Evolutionary conservation across 2,113 vertebrate species (phyloP), one percentile per base, ranked within the genome.

Genomic region (Zosterops lateralis): DNA sequence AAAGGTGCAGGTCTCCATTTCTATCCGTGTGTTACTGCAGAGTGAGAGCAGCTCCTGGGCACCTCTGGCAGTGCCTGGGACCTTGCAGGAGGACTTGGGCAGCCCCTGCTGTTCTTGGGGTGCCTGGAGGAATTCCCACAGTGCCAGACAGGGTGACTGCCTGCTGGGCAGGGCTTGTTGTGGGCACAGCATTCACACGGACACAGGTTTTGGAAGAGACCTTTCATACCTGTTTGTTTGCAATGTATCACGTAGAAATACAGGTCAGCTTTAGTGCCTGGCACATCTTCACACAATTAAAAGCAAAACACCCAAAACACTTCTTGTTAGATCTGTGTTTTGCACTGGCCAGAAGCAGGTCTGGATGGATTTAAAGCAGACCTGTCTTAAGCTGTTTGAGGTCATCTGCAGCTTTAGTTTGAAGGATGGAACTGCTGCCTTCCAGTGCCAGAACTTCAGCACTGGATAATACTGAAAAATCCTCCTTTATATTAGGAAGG

Each of bases 1-100:
- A 95, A 97, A 97, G 91, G 65, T 61, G 82, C 73, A 95, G 84
- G 29, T 94, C 60, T 56, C 57, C 32, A 14, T 94, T 95, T 80
- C 82, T 58, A 0, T 28, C 66, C 34, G 51, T 24, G 38, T 73
- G 17, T 20, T 16, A 21, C 12, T 50, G 1, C 32, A 17, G 73
- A 9, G 57, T 28, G 66, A 68, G 77, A 90, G 25, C 61, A 54
- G 72, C 56, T 76, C 22, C 80, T 6, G 38, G 7, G 54, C 15
- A 1, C 44, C 47, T 17, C 17, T 42, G 60, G 21, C 48, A 11
- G 31, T 14, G 0, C 9, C 62, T 38, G 68, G 56, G 4, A 25
- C 5, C 5, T 6, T 21, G 68, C 64, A n/a, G 86, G 56, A 57
- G 82, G 51, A 8, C 2, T 1, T 2, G 31, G 22, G 42, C 79